These are phyloP conservation scores for Hemistola chrysoprasaria DNA, from an alignment of 2,888 invertebrate species.

Conservation along the genomic window DNA sequence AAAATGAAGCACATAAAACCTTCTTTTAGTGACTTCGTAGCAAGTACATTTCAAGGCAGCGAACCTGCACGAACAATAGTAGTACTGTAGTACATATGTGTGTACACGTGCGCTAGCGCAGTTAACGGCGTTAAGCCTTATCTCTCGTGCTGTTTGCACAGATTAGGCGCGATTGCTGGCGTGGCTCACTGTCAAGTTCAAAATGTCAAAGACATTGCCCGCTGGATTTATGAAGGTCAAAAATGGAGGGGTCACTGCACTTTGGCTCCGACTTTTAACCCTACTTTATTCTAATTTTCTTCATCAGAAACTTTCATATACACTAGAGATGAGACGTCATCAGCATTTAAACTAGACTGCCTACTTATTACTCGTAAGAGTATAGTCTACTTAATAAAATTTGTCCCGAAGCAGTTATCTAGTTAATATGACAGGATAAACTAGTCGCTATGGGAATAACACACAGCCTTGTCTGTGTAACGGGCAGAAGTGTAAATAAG, in stretches of 20 bases:
- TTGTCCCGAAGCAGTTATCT: constrained; percentile 4
- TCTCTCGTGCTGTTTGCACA: constrained; percentile 60
- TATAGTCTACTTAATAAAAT: not conserved
- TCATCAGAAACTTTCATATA: no score
- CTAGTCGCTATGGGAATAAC: constrained; percentile 6
- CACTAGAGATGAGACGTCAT: no score
- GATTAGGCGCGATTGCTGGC: constrained; percentile 49
- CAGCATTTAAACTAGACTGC: no score
- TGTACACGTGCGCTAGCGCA: constrained; percentile 44
- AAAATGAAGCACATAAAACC: no score
- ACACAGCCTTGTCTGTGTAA: constrained; percentile 12
- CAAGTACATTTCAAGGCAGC: constrained; percentile 19
- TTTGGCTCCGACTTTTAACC: constrained; percentile 2
- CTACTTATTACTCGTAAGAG: not conserved
- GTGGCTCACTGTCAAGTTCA: constrained; percentile 75
- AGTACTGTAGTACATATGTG: constrained; percentile 19
- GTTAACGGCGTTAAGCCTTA: constrained; percentile 38
- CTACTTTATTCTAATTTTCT: not conserved
- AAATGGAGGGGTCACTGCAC: constrained; percentile 23
- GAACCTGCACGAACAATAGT: constrained; percentile 12
- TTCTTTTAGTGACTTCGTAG: no score
- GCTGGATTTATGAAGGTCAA: constrained; percentile 41
- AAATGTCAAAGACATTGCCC: constrained; percentile 61
- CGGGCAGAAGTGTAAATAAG: constrained; percentile 21
- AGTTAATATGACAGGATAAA: constrained; percentile 8